Base-by-base conservation (phyloP, 2,888 invertebrate species). In the Euphydryas editha region DNA sequence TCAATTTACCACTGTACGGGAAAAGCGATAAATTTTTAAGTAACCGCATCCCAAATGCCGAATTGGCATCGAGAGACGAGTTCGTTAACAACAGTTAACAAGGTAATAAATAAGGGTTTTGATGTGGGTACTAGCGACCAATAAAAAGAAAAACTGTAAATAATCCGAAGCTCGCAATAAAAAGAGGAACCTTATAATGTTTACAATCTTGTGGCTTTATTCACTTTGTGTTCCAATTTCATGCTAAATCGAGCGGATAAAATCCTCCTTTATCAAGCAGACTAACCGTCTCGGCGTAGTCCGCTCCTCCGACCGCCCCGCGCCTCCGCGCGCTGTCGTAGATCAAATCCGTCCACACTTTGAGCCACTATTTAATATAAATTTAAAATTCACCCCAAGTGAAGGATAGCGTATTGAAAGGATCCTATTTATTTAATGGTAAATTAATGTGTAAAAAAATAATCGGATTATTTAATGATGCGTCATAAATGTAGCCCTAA, bases 161-260 rank as follows among this genome's bases (percentile, higher is more conserved):
- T 90, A 89, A 89, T 83, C 82, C 84, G 84, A 89, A 85, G 84
- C 82, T 82, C 77, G 84, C 82, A 84, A 86, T 91, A 91, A 92
- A 92, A 92, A 90, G 86, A 79, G 88, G 87, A 85, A 88, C 86
- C 88, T 90, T 87, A 84, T 91, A 90, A 92, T 92, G 92, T 91
- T 92, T 91, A 92, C 92, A 90, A 90, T 92, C 91, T 89, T 89
- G 92, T 91, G 90, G 90, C 90, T 92, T 92, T 92, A 92, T 92
- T 91, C 92, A 92, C 92, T 91, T 92, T 92, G 92, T 92, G 87
- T 91, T 91, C 90, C 92, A 92, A 92, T 92, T 92, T 92, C 92
- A 92, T 92, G 92, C 90, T 92, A 92, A 92, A 92, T 92, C 89
- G 88, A 89, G 88, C 88, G 90, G 88, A 88, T 90, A 86, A 91